Evolutionary conservation across 2,888 invertebrate species (phyloP).

Genomic region (Aphidius colemani): DNA sequence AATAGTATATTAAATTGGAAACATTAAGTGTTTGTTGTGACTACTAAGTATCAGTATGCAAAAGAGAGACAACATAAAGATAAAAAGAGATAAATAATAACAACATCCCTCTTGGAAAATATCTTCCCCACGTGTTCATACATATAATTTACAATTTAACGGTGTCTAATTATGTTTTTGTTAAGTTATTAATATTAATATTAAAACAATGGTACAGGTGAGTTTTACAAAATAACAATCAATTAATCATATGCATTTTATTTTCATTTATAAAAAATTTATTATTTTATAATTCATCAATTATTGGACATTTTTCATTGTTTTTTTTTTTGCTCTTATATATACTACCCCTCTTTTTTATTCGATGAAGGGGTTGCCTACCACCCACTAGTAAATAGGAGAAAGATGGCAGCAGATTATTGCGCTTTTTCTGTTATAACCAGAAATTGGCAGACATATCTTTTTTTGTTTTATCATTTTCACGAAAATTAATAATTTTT

Average conservation of each 20-base stretch:
- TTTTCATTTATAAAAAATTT: conserved; percentile 28
- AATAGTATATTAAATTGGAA: no score
- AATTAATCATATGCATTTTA: conserved; percentile 20
- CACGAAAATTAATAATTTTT: conserved; percentile 10
- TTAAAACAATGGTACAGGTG: conserved; percentile 58
- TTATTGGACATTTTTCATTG: conserved; percentile 56
- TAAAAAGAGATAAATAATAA: conserved; percentile 54
- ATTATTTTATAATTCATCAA: conserved; percentile 45
- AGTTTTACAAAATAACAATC: conserved; percentile 42
- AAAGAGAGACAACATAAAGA: conserved; percentile 18
- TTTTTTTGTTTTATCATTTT: conserved; percentile 34
- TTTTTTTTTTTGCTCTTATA: conserved; percentile 48
- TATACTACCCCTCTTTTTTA: conserved; percentile 23
- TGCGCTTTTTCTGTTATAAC: conserved; percentile 56
- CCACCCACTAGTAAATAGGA: conserved; percentile 60
- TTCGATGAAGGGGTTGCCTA: conserved; percentile 35
- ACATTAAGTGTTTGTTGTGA: no score
- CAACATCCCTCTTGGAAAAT: conserved; percentile 55
- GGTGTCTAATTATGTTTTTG: conserved; percentile 59
- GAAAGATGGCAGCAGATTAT: conserved; percentile 61
- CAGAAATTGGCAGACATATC: conserved; percentile 53
- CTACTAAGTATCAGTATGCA: no score
- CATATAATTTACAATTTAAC: conserved; percentile 55
- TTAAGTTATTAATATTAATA: conserved; percentile 55
- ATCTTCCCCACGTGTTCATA: conserved; percentile 59